phyloP scores from a whole-genome alignment of 92 coral and sea anemone species.

The Diadumene lineata region DNA sequence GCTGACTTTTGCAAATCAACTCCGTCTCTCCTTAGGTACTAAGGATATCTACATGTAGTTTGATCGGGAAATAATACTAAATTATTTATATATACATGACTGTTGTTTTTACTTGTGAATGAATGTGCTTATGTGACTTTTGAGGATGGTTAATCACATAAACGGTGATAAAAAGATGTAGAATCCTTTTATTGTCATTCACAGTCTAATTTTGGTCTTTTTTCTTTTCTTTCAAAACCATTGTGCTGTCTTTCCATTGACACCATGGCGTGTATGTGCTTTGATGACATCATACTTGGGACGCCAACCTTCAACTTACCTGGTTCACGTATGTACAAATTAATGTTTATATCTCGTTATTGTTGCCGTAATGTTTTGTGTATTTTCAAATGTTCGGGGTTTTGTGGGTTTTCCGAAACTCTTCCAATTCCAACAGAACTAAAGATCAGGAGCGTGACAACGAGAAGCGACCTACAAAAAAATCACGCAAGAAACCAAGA shows the following conservation, averaged over 20 bases:
- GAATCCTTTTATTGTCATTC: neutral
- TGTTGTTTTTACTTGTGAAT: no score
- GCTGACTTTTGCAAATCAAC: no score
- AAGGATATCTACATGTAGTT: no score
- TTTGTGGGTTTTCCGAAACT: slow-evolving; percentile 31
- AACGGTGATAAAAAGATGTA: no score
- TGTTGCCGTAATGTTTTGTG: neutral
- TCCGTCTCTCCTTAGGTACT: no score
- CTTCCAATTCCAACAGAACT: slow-evolving; percentile 21
- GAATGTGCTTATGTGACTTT: no score
- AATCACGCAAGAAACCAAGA: slow-evolving; percentile 24
- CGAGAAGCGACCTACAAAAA: slow-evolving; percentile 43
- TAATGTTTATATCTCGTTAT: neutral
- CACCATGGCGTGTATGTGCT: neutral
- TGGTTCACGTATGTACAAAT: slow-evolving; percentile 19
- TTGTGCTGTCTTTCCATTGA: neutral
- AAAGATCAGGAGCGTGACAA: slow-evolving; percentile 44
- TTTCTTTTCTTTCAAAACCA: neutral
- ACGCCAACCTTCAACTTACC: neutral
- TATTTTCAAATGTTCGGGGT: slow-evolving; percentile 22
- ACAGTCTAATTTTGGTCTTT: neutral
- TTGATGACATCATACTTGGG: neutral
- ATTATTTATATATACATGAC: no score
- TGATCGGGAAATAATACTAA: no score
- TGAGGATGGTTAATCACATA: no score